Evolutionary conservation across 1,140 invertebrate species (phyloP).

Genomic region (Pseudomyrmex pallidus): DNA sequence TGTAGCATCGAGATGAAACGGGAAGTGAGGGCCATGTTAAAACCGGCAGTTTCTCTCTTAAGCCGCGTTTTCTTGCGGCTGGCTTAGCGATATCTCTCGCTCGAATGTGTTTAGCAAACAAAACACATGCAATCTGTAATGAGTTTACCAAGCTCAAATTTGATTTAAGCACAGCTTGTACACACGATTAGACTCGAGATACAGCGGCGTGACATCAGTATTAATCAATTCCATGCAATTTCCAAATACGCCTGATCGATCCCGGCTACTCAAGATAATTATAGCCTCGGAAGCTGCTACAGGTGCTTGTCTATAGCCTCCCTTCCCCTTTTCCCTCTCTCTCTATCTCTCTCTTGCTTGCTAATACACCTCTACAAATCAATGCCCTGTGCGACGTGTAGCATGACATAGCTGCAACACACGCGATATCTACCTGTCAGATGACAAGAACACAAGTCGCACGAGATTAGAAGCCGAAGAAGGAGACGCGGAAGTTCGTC

Average conservation of each 20-base stretch:
- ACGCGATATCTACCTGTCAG: slow-evolving; percentile 28
- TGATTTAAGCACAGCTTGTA: slow-evolving; percentile 43
- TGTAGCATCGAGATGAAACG: neutral
- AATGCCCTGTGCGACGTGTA: slow-evolving; percentile 50
- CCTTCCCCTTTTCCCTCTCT: slow-evolving; percentile 30
- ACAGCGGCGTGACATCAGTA: slow-evolving; percentile 50
- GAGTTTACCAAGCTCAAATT: slow-evolving; percentile 23
- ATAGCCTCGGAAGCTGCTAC: slow-evolving; percentile 65
- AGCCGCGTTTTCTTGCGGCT: neutral
- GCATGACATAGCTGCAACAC: slow-evolving; percentile 50
- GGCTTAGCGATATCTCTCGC: neutral
- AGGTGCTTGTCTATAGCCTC: slow-evolving; percentile 48
- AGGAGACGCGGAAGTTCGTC: neutral
- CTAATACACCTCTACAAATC: slow-evolving; percentile 53
- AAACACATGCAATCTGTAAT: neutral
- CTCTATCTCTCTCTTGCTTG: slow-evolving; percentile 28
- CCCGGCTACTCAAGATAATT: slow-evolving; percentile 68
- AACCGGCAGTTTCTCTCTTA: neutral
- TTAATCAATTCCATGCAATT: slow-evolving; percentile 62
- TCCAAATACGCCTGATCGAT: slow-evolving; percentile 68
- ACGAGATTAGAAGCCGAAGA: slow-evolving; percentile 8
- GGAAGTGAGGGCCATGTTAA: neutral
- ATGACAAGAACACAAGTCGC: slow-evolving; percentile 11
- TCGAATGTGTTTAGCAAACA: neutral
- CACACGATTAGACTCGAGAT: slow-evolving; percentile 50